Base-by-base conservation (phyloP, 2,888 invertebrate species). In the Epinotia brunnichana region DNA sequence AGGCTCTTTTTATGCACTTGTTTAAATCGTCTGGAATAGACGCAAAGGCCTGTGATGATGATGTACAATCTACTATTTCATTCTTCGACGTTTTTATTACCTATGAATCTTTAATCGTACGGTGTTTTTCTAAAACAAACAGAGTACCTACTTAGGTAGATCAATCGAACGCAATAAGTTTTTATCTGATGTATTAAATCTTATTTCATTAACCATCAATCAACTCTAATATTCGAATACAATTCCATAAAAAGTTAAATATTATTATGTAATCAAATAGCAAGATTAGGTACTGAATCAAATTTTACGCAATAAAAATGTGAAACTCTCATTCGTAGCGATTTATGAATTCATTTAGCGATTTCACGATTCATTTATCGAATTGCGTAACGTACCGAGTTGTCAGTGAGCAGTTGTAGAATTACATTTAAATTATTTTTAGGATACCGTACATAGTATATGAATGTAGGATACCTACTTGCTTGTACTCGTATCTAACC, bases 311-410 rank as follows among this genome's bases (percentile, higher is more conserved):
- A 24, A 63, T 70, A 62, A 62, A 69, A 69, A 69, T 61, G 54
- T 62, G 53, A 41, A 53, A 62, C 69, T 48, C 17, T 17, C 56
- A 57, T 63, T 64, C 57, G 35, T 15, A n/a, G 35, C 35, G 57
- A 70, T 63, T 70, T 48, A 57, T 51, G 63, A 51, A 63, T 63
- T 51, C 54, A 51, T 63, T 63, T 70, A 56, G 48, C 62, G 35
- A 63, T 48, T 70, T 56, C 56, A 56, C 62, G 48, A 44, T 70
- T 63, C 56, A 56, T 54, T 69, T 68, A 35, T 62, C 62, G 19
- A 44, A 62, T 61, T 44, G 41, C 44, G 41, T 53, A 41, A 69
- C 60, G 51, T 9, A 35, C 59, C 5, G 19, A 19, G 54, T 15
- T 44, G 9, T 7, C 9, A 35, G 35, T 24, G 21, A 41, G 11